phyloP scores from a whole-genome alignment of 35 echinoderm and acorn worm species.

The Anneissia japonica region DNA sequence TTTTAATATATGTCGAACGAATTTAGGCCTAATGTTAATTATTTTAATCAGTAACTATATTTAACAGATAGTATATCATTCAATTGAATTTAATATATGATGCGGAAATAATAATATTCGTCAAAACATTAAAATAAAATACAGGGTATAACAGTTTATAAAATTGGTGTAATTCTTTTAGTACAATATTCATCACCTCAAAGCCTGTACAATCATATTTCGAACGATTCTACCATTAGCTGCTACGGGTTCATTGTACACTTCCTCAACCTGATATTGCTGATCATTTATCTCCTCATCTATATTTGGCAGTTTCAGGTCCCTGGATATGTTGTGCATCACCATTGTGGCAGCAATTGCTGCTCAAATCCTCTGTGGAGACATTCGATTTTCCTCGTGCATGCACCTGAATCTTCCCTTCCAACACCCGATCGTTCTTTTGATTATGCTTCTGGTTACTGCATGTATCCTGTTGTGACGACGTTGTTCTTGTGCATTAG shows the following conservation, averaged over 20 bases:
- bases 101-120: too few relatives aligned
- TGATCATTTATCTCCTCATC: background rate
- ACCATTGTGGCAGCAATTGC: constrained; percentile 1
- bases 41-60: too few relatives aligned
- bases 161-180: too few relatives aligned
- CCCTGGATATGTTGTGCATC: background rate
- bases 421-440: constrained; percentile 6
- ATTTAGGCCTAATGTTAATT: too few relatives aligned
- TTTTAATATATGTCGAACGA: too few relatives aligned
- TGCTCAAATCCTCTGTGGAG: background rate
- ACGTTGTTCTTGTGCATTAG: background rate
- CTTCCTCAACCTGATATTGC: background rate
- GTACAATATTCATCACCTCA: too few relatives aligned
- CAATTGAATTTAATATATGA: too few relatives aligned
- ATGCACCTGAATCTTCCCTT: background rate
- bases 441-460: background rate
- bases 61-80: too few relatives aligned
- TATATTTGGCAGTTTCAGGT: background rate
- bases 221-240: background rate
- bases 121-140: too few relatives aligned
- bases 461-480: background rate
- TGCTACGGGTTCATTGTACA: background rate
- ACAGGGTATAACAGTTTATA: too few relatives aligned
- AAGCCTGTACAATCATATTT: background rate
- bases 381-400: background rate